phyloP scores from a whole-genome alignment of 2,113 vertebrate species.

The Prionailurus bengalensis region DNA sequence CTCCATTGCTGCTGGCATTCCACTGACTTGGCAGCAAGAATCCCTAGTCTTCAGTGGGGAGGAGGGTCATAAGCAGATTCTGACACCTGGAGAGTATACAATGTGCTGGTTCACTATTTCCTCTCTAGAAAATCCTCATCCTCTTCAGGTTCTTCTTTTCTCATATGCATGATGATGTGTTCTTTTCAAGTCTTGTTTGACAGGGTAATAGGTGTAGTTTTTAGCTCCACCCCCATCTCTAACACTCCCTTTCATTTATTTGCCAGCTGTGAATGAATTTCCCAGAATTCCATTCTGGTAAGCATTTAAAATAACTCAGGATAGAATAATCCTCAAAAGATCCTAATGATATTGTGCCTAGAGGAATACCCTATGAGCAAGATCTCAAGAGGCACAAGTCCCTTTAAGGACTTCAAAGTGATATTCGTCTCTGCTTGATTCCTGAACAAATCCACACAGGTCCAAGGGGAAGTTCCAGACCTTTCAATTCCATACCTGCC shows the following conservation, averaged over 20 bases:
- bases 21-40: neutral
- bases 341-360: neutral
- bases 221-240: neutral
- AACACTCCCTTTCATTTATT: neutral
- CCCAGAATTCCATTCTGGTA: neutral
- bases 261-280: conserved; percentile 11
- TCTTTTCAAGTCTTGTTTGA: neutral
- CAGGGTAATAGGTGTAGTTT: neutral
- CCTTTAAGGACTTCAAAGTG: neutral
- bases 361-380: neutral
- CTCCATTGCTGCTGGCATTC: neutral
- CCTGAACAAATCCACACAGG: neutral
- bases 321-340: neutral
- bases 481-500: neutral
- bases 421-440: neutral
- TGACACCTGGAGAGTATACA: neutral
- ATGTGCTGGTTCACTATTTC: neutral
- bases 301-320: neutral
- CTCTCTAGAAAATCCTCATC: neutral
- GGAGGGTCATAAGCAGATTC: neutral
- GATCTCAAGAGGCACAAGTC: neutral
- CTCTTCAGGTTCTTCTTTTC: neutral
- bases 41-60: neutral
- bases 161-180: neutral
- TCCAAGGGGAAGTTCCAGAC: neutral